phyloP scores from a whole-genome alignment of 2,888 invertebrate genomes.

The Lottia gigantea region DNA sequence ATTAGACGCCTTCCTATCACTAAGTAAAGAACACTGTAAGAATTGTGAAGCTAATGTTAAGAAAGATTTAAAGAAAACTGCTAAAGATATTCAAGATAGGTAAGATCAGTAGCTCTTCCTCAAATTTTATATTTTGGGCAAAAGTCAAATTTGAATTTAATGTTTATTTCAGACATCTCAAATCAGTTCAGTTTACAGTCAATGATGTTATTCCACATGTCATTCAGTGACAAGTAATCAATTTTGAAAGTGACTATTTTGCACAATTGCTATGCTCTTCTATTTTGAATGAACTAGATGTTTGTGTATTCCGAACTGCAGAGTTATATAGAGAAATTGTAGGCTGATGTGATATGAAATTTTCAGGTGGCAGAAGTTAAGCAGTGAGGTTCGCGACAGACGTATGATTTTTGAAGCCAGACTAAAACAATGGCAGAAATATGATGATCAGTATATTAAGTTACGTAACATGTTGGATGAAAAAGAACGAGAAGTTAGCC shows the following conservation, averaged over 20 bases:
- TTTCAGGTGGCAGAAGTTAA: constrained; percentile 46
- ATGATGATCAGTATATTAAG: constrained; percentile 50
- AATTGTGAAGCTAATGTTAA: constrained; percentile 55
- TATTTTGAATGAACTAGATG: too few species aligned
- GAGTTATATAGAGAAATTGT: too few species aligned
- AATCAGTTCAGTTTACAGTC: too few species aligned
- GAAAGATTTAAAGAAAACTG: constrained; percentile 48
- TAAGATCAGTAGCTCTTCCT: constrained; percentile 3
- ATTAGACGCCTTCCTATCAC: constrained; percentile 44
- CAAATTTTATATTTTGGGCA: too few species aligned
- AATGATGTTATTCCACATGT: too few species aligned
- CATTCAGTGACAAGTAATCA: too few species aligned
- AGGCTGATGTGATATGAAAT: too few species aligned
- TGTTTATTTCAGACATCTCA: too few species aligned
- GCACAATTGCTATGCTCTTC: too few species aligned
- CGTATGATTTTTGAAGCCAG: constrained; percentile 47
- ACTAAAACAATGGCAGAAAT: constrained; percentile 54
- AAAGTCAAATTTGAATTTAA: too few species aligned
- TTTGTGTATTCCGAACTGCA: too few species aligned
- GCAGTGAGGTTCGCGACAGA: constrained; percentile 38
- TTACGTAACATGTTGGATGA: constrained; percentile 53
- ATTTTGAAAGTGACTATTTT: too few species aligned
- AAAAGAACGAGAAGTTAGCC: constrained; percentile 49
- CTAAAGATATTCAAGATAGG: constrained; percentile 46
- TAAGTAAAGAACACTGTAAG: constrained; percentile 47